These are phyloP conservation scores for Catotricha subobsoleta DNA, from an alignment of 2,888 invertebrate species.

Conservation along the genomic window DNA sequence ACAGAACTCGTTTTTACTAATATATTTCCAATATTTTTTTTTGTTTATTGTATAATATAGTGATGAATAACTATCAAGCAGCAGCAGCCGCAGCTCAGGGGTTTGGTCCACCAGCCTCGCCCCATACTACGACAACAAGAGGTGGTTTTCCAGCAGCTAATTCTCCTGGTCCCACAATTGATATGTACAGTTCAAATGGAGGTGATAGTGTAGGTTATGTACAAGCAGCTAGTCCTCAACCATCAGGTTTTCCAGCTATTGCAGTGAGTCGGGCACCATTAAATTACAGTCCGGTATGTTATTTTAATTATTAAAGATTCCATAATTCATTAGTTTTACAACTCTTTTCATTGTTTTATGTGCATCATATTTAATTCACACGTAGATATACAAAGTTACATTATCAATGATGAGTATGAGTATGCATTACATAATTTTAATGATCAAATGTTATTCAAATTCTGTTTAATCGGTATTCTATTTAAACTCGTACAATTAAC, in stretches of 20 bases:
- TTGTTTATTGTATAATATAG: slow-evolving; percentile 34
- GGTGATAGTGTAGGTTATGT: slow-evolving; percentile 84
- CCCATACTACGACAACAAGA: slow-evolving; percentile 50
- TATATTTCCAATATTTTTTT: slow-evolving; percentile 7
- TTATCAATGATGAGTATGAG: too few species aligned
- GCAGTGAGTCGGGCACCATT: slow-evolving; percentile 85
- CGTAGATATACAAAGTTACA: too few species aligned
- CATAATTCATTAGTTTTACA: too few species aligned
- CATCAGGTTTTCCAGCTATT: slow-evolving; percentile 85
- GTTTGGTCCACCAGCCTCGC: slow-evolving; percentile 67
- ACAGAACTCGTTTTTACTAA: slow-evolving; percentile 6
- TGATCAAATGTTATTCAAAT: too few species aligned
- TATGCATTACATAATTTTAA: too few species aligned
- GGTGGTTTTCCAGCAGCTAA: slow-evolving; percentile 80
- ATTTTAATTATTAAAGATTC: too few species aligned
- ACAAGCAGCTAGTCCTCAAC: slow-evolving; percentile 94
- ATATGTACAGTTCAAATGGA: slow-evolving; percentile 79
- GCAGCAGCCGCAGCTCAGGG: slow-evolving; percentile 59
- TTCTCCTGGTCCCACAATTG: slow-evolving; percentile 80
- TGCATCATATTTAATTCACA: too few species aligned
- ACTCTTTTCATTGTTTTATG: too few species aligned
- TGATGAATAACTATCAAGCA: slow-evolving; percentile 92
- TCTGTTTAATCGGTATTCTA: too few species aligned
- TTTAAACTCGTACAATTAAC: too few species aligned
- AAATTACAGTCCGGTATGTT: slow-evolving; percentile 86